Evolutionary conservation across 30 jellyfish, hydroid and myxozoan species (phyloP), one percentile per base, ranked within the genome.

Genomic region (Aurelia coerulea): DNA sequence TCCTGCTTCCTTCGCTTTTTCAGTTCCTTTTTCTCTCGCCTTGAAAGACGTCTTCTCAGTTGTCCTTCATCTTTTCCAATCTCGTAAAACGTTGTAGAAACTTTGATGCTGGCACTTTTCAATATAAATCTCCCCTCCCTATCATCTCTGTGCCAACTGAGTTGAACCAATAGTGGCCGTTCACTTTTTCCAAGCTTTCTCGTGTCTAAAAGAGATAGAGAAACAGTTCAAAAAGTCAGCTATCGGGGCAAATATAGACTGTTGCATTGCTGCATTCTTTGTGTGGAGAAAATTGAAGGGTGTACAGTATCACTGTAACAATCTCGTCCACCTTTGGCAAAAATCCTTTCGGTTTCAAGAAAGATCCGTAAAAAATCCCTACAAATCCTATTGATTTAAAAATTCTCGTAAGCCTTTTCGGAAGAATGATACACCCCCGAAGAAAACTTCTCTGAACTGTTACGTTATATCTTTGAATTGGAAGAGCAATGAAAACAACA

Each of bases 111-210:
- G 2, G 97, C 99, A 81, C 96, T 87, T 65, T 95, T 90, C 82
- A 95, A 69, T 13, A 95, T 75, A 87, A 95, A 95, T 52, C 98
- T 81, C 13, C 99, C 99, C 68, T 95, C 99, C 62, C 99, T 90
- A 80, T 90, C 97, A 80, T 95, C 99, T 68, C 92, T 90, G 66
- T 90, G 98, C 99, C 99, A 95, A 33, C 90, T 82, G 34, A 95
- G 94, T 75, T 95, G 99, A 23, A 87, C 97, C 23, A 90, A 84
- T 19, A 95, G 68, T 9, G 99, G 99, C 52, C 92, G 77, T 53
- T 95, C 98, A 42, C 86, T 78, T 42, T 74, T 82, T 5, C 86
- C 91, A 2, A 95, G 81, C 69, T 95, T 95, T 62, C 97, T 63
- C 64, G 95, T 76, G 16, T 90, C 97, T 90, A 58, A 39, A 68